Base-by-base conservation (phyloP, 1,140 invertebrate genomes). In the Aphelinus atriplicis region DNA sequence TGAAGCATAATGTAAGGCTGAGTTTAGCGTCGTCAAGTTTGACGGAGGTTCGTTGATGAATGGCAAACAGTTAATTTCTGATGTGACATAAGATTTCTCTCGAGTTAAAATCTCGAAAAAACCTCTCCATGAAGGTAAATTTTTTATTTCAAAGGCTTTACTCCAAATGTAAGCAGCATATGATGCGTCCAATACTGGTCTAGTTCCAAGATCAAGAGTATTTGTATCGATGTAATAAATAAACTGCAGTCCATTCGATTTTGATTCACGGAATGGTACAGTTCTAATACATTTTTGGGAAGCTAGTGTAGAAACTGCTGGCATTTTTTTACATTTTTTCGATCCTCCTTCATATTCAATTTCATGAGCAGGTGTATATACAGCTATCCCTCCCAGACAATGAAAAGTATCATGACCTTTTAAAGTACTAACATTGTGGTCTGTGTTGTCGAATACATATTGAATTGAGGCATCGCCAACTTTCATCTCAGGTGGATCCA, bases 361-460 rank as follows among this genome's bases (percentile, higher is more conserved):
- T 80, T 78, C 73, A 78, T 79, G 62, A 78, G 80, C 83, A 42
- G 82, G 82, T 78, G 82, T 83, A 75, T 75, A 66, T 43, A 71
- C 51, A 7, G 48, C 26, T 4, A 75, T 64, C 46, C 55, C 65
- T 9, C 73, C 69, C 48, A 78, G 56, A 55, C 64, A 78, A 69
- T 78, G 65, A 58, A 78, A 78, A 5, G 74, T 73, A 63, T 75
- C 65, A 26, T 57, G 73, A 3, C 77, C 65, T 55, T 78, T 73
- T 55, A 76, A 56, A 5, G 77, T 76, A 80, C 75, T 9, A 51
- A 61, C 68, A 51, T 67, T 62, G 9, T 84, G 83, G 78, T 86
- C 81, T 6, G 83, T 82, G 81, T 83, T 85, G 73, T 84, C 83
- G 80, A 73, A 81, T 77, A 82, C 80, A 80, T 83, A 82, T 80